Conservation (phyloP, 2,113 vertebrate genomes). For the Podocnemis expansa region DNA sequence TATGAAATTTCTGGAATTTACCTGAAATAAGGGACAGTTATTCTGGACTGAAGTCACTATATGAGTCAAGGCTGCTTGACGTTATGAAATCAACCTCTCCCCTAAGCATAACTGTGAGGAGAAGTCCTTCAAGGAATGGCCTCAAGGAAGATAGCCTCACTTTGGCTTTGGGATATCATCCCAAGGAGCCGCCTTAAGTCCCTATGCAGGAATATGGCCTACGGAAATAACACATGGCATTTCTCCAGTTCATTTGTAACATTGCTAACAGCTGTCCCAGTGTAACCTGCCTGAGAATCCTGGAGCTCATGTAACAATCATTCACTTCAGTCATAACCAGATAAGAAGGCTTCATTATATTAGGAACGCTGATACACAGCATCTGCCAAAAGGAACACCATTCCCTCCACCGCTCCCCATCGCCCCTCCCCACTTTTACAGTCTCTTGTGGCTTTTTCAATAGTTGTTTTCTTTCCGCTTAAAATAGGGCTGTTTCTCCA, state of each 20-base stretch:
- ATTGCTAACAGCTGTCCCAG: conserved; percentile 37
- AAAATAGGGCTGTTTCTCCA: conserved; percentile 81
- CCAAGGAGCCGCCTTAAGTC: neutral
- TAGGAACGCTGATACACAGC: conserved; percentile 37
- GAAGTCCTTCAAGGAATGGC: neutral
- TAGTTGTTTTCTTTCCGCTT: conserved; percentile 79
- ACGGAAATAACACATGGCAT: neutral
- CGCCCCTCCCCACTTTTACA: conserved; percentile 50
- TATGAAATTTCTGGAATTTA: neutral
- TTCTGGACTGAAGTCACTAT: neutral
- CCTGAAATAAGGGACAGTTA: neutral
- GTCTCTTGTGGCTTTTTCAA: conserved; percentile 76
- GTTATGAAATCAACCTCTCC: neutral
- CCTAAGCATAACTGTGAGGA: accelerated
- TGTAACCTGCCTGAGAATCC: neutral
- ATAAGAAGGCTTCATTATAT: conserved; percentile 66
- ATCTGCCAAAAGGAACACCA: conserved; percentile 60
- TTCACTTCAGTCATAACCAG: conserved; percentile 3
- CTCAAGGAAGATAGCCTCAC: neutral
- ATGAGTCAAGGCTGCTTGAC: neutral
- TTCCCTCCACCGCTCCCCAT: conserved; percentile 49
- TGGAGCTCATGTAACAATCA: neutral
- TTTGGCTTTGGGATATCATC: neutral
- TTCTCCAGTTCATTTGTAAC: conserved; percentile 1
- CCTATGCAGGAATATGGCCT: accelerated